Evolutionary conservation across 2,797 vertebrate genomes (phyloP).

Genomic region (Muscicapa comitata): DNA sequence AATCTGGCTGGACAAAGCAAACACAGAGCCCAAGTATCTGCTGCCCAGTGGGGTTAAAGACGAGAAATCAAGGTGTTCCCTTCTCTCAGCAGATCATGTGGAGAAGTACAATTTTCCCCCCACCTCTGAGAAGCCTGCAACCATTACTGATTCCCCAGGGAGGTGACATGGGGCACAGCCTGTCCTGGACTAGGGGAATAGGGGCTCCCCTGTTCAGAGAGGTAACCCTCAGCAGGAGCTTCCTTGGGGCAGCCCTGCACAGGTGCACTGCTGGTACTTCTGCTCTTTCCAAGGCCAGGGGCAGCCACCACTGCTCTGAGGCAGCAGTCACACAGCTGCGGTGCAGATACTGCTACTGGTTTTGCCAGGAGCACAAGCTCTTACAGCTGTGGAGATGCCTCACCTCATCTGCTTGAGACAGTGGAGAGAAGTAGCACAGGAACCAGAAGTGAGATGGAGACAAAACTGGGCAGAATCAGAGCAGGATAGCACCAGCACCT

Average conservation of each 20-base stretch:
- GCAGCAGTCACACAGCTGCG: background rate
- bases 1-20: background rate
- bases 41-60: background rate
- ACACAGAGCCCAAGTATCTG: background rate
- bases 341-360: background rate
- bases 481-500: background rate
- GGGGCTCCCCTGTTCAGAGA: background rate
- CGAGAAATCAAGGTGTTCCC: background rate
- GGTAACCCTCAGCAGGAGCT: background rate
- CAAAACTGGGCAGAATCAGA: background rate
- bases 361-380: background rate
- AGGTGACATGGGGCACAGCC: background rate
- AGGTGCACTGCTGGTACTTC: background rate
- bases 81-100: background rate
- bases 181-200: background rate
- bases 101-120: background rate
- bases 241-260: background rate
- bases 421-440: background rate
- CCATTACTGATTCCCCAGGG: background rate
- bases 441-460: background rate
- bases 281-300: background rate
- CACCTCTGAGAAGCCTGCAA: fast-evolving
- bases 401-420: background rate
- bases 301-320: background rate
- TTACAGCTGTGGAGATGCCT: background rate